Conservation (phyloP, 2,888 invertebrate genomes). For the Agrochola circellaris region DNA sequence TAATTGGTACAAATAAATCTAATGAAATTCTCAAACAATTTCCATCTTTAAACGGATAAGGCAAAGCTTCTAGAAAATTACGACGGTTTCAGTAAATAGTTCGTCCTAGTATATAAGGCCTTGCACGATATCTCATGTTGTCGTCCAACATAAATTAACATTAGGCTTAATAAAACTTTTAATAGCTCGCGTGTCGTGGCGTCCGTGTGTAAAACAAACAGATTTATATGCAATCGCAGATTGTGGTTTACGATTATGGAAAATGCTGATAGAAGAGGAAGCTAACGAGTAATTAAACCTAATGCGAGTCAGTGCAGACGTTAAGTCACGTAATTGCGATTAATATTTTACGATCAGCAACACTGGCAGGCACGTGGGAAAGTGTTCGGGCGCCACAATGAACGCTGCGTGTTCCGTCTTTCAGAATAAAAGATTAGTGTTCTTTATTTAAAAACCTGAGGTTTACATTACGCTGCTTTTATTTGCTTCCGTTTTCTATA, state of each 20-base stretch:
- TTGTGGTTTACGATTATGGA: slow-evolving; percentile 87
- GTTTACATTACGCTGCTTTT: slow-evolving; percentile 73
- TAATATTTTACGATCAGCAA: slow-evolving; percentile 64
- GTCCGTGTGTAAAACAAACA: slow-evolving; percentile 77
- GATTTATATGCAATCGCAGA: slow-evolving; percentile 82
- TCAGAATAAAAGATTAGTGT: slow-evolving; percentile 76
- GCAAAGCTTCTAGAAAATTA: slow-evolving; percentile 18
- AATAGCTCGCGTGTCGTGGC: slow-evolving; percentile 63
- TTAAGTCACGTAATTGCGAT: slow-evolving; percentile 70
- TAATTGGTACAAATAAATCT: background rate
- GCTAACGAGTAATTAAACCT: slow-evolving; percentile 81
- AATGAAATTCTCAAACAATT: slow-evolving; percentile 3
- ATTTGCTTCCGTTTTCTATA: slow-evolving; percentile 81
- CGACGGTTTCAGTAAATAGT: slow-evolving; percentile 31
- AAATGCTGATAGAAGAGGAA: slow-evolving; percentile 80
- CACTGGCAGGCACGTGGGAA: slow-evolving; percentile 66
- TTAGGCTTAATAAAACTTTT: slow-evolving; percentile 62
- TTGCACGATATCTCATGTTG: slow-evolving; percentile 60
- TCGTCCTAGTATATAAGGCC: slow-evolving; percentile 41
- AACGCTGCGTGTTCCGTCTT: slow-evolving; percentile 74
- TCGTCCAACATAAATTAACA: slow-evolving; percentile 63
- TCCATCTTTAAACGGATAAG: slow-evolving; percentile 1
- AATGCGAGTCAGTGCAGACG: slow-evolving; percentile 66
- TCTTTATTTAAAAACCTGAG: slow-evolving; percentile 62
- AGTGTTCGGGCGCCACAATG: slow-evolving; percentile 51